These are phyloP conservation scores for Pyxicephalus adspersus DNA, from an alignment of 2,113 vertebrate species.

Conservation along the genomic window DNA sequence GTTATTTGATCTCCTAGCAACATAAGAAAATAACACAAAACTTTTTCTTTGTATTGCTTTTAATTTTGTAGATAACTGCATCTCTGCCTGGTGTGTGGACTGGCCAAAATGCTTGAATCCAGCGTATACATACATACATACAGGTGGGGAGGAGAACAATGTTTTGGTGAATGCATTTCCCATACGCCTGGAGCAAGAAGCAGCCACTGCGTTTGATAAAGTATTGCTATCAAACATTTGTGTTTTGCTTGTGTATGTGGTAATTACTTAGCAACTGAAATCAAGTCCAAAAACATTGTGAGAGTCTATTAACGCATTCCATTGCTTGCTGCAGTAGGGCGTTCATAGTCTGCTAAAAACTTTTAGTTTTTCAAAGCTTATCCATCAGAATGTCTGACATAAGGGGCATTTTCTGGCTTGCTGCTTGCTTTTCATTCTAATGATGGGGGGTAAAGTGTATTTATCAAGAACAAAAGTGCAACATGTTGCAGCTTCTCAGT, in stretches of 20 bases:
- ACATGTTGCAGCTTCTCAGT: too few species aligned
- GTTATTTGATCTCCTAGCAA: background rate
- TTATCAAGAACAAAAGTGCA: too few species aligned
- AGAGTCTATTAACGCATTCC: slow-evolving; percentile 18
- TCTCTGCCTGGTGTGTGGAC: background rate
- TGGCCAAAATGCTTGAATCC: background rate
- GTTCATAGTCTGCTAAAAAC: slow-evolving; percentile 9
- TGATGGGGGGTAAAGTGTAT: background rate
- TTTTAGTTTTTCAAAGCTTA: background rate
- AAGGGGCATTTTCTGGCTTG: background rate
- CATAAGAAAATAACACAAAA: slow-evolving; percentile 10
- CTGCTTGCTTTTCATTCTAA: background rate
- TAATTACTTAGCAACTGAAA: slow-evolving; percentile 42
- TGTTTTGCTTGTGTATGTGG: slow-evolving; percentile 31
- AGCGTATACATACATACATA: background rate
- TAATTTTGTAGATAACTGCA: background rate
- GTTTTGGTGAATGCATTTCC: background rate
- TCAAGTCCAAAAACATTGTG: background rate
- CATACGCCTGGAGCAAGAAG: background rate
- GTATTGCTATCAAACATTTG: background rate
- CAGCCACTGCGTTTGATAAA: background rate
- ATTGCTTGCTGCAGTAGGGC: background rate
- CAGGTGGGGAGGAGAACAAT: background rate
- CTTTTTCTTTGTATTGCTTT: background rate
- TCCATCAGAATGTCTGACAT: background rate